phyloP scores from a whole-genome alignment of 2,113 vertebrate genomes.

The Phrynosoma platyrhinos region DNA sequence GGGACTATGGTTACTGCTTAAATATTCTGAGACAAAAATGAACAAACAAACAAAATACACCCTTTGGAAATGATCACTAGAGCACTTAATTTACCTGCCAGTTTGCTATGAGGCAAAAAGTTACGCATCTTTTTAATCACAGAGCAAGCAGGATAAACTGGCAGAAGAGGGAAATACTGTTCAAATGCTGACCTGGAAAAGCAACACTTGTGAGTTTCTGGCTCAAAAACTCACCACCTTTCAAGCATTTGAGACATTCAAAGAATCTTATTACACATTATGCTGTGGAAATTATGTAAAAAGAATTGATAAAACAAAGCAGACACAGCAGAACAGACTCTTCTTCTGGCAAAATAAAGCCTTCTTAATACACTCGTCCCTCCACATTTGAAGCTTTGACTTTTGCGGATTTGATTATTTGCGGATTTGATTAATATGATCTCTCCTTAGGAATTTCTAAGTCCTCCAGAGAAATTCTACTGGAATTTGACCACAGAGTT shows the following conservation, averaged over 20 bases:
- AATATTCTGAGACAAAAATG: background rate
- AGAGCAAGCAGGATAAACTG: background rate
- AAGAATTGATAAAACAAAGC: slow-evolving; percentile 13
- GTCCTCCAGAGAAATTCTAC: too few species aligned
- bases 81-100: background rate
- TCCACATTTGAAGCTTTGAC: too few species aligned
- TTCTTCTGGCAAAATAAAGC: background rate
- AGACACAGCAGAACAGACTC: background rate
- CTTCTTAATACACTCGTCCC: background rate
- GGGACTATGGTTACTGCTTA: background rate
- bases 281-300: slow-evolving; percentile 19
- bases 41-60: too few species aligned
- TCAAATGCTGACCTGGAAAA: background rate
- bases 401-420: too few species aligned
- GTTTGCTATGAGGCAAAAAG: background rate
- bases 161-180: background rate
- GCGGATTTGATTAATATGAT: too few species aligned
- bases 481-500: too few species aligned
- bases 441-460: too few species aligned
- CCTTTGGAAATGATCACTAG: background rate
- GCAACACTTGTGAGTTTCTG: background rate
- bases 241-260: background rate
- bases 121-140: background rate
- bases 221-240: background rate
- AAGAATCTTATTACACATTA: slow-evolving; percentile 33